Evolutionary conservation across 2,113 vertebrate genomes (phyloP).

Genomic region (Chunga burmeisteri): DNA sequence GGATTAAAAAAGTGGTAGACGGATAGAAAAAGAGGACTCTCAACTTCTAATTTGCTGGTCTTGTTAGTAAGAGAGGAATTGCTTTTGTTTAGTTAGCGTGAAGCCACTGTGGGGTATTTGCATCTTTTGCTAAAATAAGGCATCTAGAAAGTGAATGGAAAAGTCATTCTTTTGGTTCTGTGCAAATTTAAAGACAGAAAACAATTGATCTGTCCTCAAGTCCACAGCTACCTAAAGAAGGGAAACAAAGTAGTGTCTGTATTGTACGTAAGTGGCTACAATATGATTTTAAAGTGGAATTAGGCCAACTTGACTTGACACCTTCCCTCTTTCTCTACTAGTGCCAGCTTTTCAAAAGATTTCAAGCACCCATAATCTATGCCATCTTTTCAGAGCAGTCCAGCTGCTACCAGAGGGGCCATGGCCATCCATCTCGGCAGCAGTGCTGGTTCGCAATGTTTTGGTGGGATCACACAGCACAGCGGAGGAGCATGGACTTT

Average conservation of each 20-base stretch:
- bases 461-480: neutral
- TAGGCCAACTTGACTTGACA: neutral
- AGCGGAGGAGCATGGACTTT: neutral
- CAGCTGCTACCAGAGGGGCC: neutral
- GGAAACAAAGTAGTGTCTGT: neutral
- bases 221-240: neutral
- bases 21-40: neutral
- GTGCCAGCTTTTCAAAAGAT: neutral
- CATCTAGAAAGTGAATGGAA: neutral
- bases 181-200: neutral
- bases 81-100: neutral
- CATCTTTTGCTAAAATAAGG: neutral
- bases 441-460: neutral
- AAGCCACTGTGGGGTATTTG: neutral
- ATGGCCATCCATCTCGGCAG: neutral
- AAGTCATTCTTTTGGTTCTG: neutral
- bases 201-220: neutral
- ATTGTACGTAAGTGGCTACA: neutral
- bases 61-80: neutral
- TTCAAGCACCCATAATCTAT: neutral
- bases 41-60: conserved; percentile 14
- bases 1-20: neutral
- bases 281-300: neutral
- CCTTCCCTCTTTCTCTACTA: neutral
- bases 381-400: neutral